Evolutionary conservation across 2,797 vertebrate species (phyloP).

Genomic region (Cephalopachus bancanus): DNA sequence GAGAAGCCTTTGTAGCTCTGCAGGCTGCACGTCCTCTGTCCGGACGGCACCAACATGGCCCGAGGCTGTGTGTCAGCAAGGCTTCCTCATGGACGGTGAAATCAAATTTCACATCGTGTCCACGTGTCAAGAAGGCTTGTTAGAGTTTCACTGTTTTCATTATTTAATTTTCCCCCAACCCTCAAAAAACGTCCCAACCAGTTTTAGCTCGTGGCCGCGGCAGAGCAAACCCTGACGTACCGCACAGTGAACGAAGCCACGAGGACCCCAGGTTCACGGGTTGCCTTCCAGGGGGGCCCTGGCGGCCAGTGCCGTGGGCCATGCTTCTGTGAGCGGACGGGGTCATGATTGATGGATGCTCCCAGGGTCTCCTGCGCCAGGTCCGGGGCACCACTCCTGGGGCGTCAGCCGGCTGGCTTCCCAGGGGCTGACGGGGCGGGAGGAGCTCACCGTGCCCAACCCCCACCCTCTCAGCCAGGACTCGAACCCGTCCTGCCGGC

Average conservation of each 20-base stretch:
- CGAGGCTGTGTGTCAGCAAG: neutral
- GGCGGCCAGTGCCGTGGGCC: fast-evolving
- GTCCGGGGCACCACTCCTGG: neutral
- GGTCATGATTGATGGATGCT: fast-evolving
- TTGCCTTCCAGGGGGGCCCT: neutral
- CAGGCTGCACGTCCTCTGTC: neutral
- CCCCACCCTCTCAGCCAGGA: neutral
- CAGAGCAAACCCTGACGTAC: neutral
- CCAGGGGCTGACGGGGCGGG: neutral
- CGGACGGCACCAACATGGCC: neutral
- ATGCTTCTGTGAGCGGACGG: no score
- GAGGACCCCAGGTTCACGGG: neutral
- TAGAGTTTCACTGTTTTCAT: neutral
- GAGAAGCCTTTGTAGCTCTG: neutral
- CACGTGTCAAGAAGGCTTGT: neutral
- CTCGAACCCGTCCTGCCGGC: neutral
- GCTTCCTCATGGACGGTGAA: fast-evolving
- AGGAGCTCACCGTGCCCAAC: fast-evolving
- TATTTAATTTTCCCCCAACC: neutral
- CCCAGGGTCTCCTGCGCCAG: fast-evolving
- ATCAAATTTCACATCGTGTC: no score
- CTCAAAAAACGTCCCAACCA: neutral
- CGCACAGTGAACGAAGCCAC: neutral
- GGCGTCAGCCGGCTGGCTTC: neutral
- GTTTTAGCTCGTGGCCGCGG: neutral